Evolutionary conservation across 2,797 vertebrate species (phyloP), one percentile per base, ranked within the genome.

Genomic region (Gymnoscopelus microlampas): DNA sequence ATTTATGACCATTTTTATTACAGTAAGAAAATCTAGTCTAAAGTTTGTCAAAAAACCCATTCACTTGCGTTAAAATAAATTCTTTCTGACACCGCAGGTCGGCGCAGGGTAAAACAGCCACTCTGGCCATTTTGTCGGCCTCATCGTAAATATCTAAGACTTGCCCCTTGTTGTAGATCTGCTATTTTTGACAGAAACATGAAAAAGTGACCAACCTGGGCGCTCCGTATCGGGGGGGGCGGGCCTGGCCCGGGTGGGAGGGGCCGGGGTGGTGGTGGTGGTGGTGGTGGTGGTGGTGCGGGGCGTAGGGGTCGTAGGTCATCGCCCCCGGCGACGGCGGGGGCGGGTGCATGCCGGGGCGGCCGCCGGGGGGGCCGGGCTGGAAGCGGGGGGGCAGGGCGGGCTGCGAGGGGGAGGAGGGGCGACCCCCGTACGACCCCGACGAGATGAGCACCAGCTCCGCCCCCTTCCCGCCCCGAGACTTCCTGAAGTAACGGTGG

Each of bases 401-500:
- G 0, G 91, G 39, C 19, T 94, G 93, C 0, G 91, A 91, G 19
- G 87, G 71, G 81, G 90, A 24, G 0, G 79, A 7, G 50, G 50
- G 50, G 50, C 50, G 79, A 15, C 92, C 91, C 66, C 89, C 91
- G 3, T 94, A 96, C 0, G 94, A 89, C 59, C 95, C 76, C 0
- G 93, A 89, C 19, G 94, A 82, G 0, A 93, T 71, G 86, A 96
- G 92, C 62, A 95, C 91, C 48, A 96, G 83, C 62, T 97, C 96
- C 65, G 94, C 94, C 73, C 94, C 88, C 47, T 95, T 95, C 1
- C 94, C 77, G 53, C 68, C 96, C 14, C 95, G 94, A 49, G 95
- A 87, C 74, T 97, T 98, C 82, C 96, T 95, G 35, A 96, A 95
- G 84, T 96, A 94, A 2, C 95, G 94, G 76, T 89, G 86, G 0